Base-by-base conservation (phyloP, 2,113 vertebrate species). In the Sisor rabdophorus region DNA sequence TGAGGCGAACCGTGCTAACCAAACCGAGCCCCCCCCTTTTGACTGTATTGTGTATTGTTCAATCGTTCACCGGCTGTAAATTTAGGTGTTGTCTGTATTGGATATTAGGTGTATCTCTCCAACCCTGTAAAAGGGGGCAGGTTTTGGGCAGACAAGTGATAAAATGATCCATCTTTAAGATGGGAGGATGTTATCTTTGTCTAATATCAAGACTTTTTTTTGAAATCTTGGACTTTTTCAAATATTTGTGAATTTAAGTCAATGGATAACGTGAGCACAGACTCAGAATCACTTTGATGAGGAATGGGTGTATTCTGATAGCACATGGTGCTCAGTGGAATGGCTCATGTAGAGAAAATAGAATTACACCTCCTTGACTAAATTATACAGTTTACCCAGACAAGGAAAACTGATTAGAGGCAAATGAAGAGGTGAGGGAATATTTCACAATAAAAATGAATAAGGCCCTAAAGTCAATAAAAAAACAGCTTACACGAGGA, bases 361-460 rank as follows among this genome's bases (percentile, higher is more conserved):
- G 64, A 89, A 89, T 90, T 73, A 89, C 77, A 77, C 81, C 76
- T 80, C 82, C 84, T 84, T 87, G 84, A 85, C 85, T 87, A 85
- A 91, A 91, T 88, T 86, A 89, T 86, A 85, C 84, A 86, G 87
- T 89, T 90, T 88, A 90, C 85, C 16, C 59, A 83, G 85, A 87
- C 85, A 86, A 81, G 77, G 81, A 90, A 88, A 89, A 91, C 86
- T 83, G 82, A 91, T 89, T 88, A 82, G 81, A 86, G 61, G 84
- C 75, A 50, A 67, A 67, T 13, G 73, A 86, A 89, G 89, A 84
- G 88, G 88, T 87, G 87, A 80, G 86, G 84, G 85, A 90, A 87
- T 86, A 90, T 87, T 81, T 80, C 83, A 69, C 59, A 87, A 85
- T 84, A 79, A 26, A 86, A 86, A 90, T 88, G 80, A 89, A 90